Evolutionary conservation across 2,888 invertebrate genomes (phyloP).

Genomic region (Andricus quercusramuli): DNA sequence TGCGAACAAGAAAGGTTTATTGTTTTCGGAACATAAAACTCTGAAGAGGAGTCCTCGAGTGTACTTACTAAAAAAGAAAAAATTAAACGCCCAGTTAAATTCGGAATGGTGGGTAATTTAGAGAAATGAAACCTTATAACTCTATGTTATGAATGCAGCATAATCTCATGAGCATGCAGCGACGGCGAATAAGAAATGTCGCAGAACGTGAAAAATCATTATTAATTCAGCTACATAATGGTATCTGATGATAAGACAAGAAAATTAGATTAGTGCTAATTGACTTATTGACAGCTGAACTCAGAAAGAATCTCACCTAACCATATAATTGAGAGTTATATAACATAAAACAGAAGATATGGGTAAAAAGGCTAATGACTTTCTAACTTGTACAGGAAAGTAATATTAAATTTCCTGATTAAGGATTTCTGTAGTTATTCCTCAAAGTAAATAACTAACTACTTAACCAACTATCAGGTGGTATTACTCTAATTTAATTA

Average conservation of each 20-base stretch:
- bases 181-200: neutral
- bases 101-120: conserved; percentile 18
- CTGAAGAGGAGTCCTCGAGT: neutral
- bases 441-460: neutral
- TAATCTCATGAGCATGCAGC: conserved; percentile 44
- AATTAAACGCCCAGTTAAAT: conserved; percentile 39
- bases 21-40: conserved; percentile 30
- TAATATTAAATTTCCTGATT: neutral
- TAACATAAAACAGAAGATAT: too few relatives aligned
- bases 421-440: neutral
- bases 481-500: neutral
- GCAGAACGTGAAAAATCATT: neutral
- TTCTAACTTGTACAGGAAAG: neutral
- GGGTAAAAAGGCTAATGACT: too few relatives aligned
- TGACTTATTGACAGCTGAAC: too few relatives aligned
- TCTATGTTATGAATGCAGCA: conserved; percentile 47
- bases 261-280: neutral
- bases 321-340: too few relatives aligned
- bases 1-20: conserved; percentile 19
- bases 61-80: neutral
- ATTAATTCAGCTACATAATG: neutral
- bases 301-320: too few relatives aligned
- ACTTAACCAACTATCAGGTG: neutral
- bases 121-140: neutral
- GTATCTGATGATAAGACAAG: neutral